A percentile compares a stretch with the other conserved stretches of the same genome.
Evolutionary conservation across 2,113 vertebrate genomes (phyloP).

Genomic region (Amia ocellicauda): DNA sequence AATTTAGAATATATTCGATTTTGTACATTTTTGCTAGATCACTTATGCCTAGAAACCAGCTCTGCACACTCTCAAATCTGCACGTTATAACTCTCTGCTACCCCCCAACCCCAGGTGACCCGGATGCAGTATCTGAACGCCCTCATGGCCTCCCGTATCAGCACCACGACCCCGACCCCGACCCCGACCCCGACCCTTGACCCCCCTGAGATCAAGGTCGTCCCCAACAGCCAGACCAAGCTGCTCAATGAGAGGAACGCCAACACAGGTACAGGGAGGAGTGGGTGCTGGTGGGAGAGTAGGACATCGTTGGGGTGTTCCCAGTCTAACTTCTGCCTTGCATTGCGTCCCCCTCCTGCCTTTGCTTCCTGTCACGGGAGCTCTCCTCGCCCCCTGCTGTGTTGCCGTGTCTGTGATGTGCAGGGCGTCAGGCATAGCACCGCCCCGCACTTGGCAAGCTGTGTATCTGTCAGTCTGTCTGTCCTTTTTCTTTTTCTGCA

Average conservation of each 20-base stretch:
- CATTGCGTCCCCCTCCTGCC: too few species aligned
- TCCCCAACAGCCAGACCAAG: slow-evolving; percentile 81
- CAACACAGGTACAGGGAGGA: slow-evolving; percentile 48
- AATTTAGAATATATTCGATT: too few species aligned
- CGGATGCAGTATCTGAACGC: slow-evolving; percentile 86
- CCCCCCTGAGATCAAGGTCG: slow-evolving; percentile 66
- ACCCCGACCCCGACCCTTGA: slow-evolving; percentile 66
- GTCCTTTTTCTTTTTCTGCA: slow-evolving; percentile 29
- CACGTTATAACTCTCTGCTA: neutral
- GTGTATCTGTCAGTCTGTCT: slow-evolving; percentile 25
- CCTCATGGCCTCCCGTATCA: slow-evolving; percentile 73
- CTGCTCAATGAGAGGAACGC: slow-evolving; percentile 72
- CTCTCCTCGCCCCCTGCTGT: too few species aligned
- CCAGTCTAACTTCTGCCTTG: neutral
- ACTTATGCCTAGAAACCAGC: too few species aligned
- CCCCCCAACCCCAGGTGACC: slow-evolving; percentile 65
- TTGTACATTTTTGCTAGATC: too few species aligned
- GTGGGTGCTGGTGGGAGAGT: neutral
- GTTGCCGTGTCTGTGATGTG: neutral
- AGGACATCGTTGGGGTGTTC: neutral
- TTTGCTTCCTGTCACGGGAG: too few species aligned
- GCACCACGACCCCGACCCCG: slow-evolving; percentile 58
- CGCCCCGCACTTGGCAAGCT: neutral
- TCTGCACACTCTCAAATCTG: neutral
- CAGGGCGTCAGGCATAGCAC: neutral